Conservation (phyloP, 1,140 invertebrate genomes). For the Proales similis region DNA sequence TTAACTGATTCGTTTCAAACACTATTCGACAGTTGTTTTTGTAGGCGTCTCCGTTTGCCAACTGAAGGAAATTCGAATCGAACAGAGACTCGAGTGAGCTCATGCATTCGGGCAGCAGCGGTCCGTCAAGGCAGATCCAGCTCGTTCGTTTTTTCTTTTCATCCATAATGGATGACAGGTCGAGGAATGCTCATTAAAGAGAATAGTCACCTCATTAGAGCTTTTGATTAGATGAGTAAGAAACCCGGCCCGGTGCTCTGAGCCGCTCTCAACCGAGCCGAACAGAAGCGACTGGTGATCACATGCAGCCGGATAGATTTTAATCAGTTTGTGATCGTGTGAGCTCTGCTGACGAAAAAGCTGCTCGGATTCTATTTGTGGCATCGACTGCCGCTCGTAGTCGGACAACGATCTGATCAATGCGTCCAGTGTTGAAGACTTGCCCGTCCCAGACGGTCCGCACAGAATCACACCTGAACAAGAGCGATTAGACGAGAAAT, state of each 20-base stretch:
- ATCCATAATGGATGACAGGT: background rate
- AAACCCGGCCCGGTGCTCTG: conserved; percentile 50
- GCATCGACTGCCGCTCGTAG: conserved; percentile 40
- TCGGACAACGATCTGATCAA: conserved; percentile 47
- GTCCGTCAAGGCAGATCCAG: conserved; percentile 51
- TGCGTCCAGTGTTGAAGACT: conserved; percentile 48
- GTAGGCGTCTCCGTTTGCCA: conserved; percentile 50
- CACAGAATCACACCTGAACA: conserved; percentile 48
- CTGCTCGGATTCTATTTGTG: conserved; percentile 41
- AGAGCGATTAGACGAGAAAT: background rate
- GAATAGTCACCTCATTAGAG: no score
- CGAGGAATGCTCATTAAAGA: no score
- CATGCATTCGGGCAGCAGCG: conserved; percentile 46
- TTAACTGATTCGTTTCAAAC: conserved; percentile 50
- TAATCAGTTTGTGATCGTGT: conserved; percentile 34
- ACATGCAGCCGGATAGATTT: conserved; percentile 45
- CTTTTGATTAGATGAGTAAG: conserved; percentile 50
- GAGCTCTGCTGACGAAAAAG: conserved; percentile 38
- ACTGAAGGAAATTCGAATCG: conserved; percentile 44
- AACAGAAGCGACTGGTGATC: conserved; percentile 49
- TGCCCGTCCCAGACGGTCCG: conserved; percentile 51
- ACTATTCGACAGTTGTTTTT: conserved; percentile 50
- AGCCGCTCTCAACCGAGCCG: conserved; percentile 46
- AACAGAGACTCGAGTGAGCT: conserved; percentile 49
- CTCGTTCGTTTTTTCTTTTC: conserved; percentile 51